Evolutionary conservation across 2,888 invertebrate species (phyloP), one percentile per base, ranked within the genome.

Genomic region (Athrips mouffetella): DNA sequence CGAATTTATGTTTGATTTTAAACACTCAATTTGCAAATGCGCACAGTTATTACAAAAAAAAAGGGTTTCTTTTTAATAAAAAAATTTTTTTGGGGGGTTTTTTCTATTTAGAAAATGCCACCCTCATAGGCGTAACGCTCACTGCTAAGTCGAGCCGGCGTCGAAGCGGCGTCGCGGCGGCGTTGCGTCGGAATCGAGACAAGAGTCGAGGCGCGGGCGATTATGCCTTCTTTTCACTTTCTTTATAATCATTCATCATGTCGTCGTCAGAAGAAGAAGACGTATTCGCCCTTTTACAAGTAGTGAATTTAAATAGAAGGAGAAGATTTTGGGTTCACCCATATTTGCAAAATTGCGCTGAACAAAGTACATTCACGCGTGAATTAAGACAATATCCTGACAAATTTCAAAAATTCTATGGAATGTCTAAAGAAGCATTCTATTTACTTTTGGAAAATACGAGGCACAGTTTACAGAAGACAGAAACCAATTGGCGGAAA

Each of bases 311-410:
- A 44, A 44, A 44, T 30, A 44, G 29, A 27, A 42, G 20, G 20
- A 44, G 44, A 44, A 44, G 30, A 44, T 44, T 30, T 44, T 44
- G 44, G 44, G 30, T 44, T 16, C 44, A 44, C 44, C 44, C 44
- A 44, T 44, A 30, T 30, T 44, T 44, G 30, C 8, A 20, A 31
- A 16, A 44, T 44, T 44, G 44, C 20, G 29, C 29, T 2, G 15
- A 30, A 44, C 16, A 11, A 31, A 11, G 30, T 44, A n/a, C 20
- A 44, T 44, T 44, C 16, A 30, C 44, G 20, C 44, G 30, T 44
- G 30, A 44, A 16, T 31, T 44, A 44, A 44, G 44, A 44, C 1
- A 30, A 10, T 44, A 44, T 20, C 44, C 44, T 30, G 44, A 44
- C 20, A 44, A 30, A 20, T 44, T 44, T 44, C 2, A 6, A 30